Conservation (phyloP, 2,888 invertebrate genomes). For the Aproaerema taeniolella region DNA sequence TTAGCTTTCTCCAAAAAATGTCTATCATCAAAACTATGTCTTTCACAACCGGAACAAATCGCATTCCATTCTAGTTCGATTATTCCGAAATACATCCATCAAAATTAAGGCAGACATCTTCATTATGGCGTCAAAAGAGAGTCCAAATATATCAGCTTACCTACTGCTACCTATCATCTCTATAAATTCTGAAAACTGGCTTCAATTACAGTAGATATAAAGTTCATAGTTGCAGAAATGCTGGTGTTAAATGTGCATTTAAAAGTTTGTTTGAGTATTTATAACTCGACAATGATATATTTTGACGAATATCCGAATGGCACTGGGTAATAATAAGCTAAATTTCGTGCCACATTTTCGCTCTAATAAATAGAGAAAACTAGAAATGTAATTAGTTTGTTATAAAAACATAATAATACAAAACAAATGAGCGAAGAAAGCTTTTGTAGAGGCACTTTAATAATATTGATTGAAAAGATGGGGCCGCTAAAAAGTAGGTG, state of each 20-base stretch:
- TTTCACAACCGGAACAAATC: slow-evolving; percentile 24
- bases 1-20: slow-evolving; percentile 18
- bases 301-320: slow-evolving; percentile 18
- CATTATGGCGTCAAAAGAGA: slow-evolving; percentile 32
- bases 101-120: slow-evolving; percentile 43
- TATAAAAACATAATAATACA: no score
- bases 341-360: slow-evolving; percentile 15
- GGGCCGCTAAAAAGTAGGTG: no score
- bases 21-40: slow-evolving; percentile 16
- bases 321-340: slow-evolving; percentile 8
- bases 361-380: slow-evolving; percentile 18
- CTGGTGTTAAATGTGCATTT: background rate
- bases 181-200: background rate
- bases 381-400: no score
- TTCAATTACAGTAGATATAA: background rate
- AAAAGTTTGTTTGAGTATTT: slow-evolving; percentile 11
- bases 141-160: slow-evolving; percentile 18
- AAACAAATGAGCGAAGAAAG: no score
- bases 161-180: background rate
- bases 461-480: no score
- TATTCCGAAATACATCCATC: slow-evolving; percentile 37
- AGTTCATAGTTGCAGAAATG: background rate
- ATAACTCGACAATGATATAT: slow-evolving; percentile 19
- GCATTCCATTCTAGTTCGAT: slow-evolving; percentile 25
- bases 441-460: no score